Evolutionary conservation across 2,113 vertebrate genomes (phyloP).

Genomic region (Anhinga rufa): DNA sequence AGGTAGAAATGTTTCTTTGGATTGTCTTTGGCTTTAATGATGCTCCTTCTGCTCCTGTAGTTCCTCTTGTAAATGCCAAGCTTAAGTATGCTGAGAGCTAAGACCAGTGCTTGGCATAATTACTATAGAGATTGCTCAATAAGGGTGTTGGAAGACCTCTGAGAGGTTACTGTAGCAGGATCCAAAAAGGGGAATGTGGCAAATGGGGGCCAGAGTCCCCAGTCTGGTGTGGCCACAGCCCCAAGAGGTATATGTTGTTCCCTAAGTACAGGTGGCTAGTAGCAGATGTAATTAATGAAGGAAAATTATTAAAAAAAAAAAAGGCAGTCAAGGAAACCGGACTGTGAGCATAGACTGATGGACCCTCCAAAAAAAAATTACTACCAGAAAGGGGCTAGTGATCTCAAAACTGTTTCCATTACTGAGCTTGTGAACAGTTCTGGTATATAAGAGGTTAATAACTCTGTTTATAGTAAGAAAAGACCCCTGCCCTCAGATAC

Average conservation of each 20-base stretch:
- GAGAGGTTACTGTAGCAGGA: neutral
- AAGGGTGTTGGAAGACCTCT: neutral
- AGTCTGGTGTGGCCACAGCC: neutral
- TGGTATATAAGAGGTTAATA: conserved; percentile 67
- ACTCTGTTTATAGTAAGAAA: conserved; percentile 58
- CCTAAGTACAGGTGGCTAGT: neutral
- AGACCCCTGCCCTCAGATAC: conserved; percentile 62
- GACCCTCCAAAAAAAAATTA: neutral
- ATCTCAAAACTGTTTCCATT: neutral
- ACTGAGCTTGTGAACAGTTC: neutral
- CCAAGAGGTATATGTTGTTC: neutral
- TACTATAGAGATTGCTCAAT: neutral
- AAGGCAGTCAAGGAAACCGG: neutral
- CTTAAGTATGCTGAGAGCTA: neutral
- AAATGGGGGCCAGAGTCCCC: neutral
- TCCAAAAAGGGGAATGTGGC: neutral
- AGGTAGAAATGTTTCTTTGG: neutral
- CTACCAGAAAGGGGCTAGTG: neutral
- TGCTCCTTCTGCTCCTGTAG: neutral
- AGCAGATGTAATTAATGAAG: neutral
- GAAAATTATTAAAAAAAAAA: neutral
- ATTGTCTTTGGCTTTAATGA: neutral
- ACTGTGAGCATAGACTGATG: neutral
- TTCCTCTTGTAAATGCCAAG: neutral
- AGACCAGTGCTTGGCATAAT: neutral